Conservation (phyloP, 2,888 invertebrate genomes). For the Lydus trimaculatus region DNA sequence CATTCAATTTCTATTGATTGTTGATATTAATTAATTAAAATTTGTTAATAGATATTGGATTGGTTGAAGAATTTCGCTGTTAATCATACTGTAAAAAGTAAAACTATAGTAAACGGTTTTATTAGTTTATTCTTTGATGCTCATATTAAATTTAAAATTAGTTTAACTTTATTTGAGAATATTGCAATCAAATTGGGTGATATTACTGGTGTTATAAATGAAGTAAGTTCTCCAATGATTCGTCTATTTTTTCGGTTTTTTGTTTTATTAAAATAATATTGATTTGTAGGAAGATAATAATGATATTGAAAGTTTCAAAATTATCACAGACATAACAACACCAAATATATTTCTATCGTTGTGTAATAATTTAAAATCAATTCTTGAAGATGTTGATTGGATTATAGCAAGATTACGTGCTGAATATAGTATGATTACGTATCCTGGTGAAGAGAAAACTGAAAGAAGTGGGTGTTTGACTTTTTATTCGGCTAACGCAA, state of each 20-base stretch:
- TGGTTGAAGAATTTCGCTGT: constrained; percentile 57
- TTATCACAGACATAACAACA: constrained; percentile 56
- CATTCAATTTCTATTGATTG: background rate
- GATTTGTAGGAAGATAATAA: constrained; percentile 48
- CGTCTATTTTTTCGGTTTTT: background rate
- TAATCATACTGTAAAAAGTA: constrained; percentile 49
- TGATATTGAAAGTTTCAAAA: constrained; percentile 50
- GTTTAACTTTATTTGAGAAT: constrained; percentile 57
- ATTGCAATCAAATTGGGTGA: constrained; percentile 59
- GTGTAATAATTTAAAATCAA: constrained; percentile 56
- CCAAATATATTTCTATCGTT: constrained; percentile 54
- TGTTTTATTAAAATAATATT: background rate
- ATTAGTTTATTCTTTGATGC: constrained; percentile 55
- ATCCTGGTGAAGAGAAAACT: constrained; percentile 47
- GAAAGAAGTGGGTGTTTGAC: constrained; percentile 54
- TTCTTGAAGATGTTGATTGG: constrained; percentile 60
- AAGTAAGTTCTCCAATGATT: constrained; percentile 50
- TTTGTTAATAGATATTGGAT: constrained; percentile 52
- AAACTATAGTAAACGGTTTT: constrained; percentile 50
- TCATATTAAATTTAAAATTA: constrained; percentile 55
- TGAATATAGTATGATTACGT: constrained; percentile 53
- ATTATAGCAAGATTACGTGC: constrained; percentile 56
- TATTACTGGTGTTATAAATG: constrained; percentile 59
- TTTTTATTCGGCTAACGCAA: background rate
- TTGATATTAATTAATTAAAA: background rate